Conservation (phyloP, 2,113 vertebrate genomes). For the Electrona antarctica region DNA sequence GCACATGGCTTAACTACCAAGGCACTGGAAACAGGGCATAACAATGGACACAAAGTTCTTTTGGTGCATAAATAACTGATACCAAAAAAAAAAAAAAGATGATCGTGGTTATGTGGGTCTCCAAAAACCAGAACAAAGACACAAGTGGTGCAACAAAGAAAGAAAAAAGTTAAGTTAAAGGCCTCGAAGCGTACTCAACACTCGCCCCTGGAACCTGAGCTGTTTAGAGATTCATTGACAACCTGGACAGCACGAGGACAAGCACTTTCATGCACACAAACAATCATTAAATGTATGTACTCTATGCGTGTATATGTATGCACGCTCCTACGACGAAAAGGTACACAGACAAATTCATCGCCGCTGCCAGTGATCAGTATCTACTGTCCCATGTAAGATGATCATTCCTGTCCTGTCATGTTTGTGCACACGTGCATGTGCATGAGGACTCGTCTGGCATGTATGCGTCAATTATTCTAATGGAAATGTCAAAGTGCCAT, state of each 20-base stretch:
- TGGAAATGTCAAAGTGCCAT: no score
- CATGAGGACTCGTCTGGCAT: no score
- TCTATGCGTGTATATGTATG: neutral
- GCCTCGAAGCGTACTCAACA: neutral
- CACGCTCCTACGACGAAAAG: neutral
- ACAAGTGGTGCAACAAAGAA: neutral
- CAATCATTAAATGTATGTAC: neutral
- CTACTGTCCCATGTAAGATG: slow-evolving; percentile 5
- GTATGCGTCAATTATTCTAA: no score
- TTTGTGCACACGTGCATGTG: no score
- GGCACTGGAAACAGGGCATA: no score
- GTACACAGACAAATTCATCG: neutral
- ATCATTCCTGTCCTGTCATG: slow-evolving; percentile 1
- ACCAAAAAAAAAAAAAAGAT: no score
- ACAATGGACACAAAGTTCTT: no score
- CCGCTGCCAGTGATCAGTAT: slow-evolving; percentile 11
- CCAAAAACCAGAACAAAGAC: no score
- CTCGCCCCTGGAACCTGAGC: neutral
- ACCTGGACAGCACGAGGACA: neutral
- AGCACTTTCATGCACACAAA: neutral
- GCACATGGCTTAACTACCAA: no score
- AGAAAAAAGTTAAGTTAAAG: neutral
- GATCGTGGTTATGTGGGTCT: no score
- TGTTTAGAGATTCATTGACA: neutral
- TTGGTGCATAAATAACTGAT: no score